A percentile compares a stretch with the other conserved stretches of the same genome.
Conservation (phyloP, 2,888 invertebrate species). For the Anagyrus pseudococci region DNA sequence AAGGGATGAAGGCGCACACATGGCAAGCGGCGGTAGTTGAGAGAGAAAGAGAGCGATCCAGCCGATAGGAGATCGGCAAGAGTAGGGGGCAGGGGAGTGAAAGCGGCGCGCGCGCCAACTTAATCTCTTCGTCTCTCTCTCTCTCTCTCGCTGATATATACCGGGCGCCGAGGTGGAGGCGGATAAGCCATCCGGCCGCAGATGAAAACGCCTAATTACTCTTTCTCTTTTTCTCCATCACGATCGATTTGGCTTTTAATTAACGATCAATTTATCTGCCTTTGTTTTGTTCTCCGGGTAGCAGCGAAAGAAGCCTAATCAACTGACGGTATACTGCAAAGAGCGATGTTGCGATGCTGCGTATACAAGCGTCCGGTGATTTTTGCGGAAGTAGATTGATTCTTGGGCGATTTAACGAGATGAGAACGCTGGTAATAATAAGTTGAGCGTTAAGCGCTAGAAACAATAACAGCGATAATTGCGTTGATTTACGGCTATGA, state of each 20-base stretch:
- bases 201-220: constrained; percentile 17
- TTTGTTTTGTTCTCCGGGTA: too few species aligned
- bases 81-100: not conserved
- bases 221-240: constrained; percentile 7
- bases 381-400: too few species aligned
- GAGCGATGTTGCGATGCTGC: too few species aligned
- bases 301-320: too few species aligned
- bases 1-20: not conserved
- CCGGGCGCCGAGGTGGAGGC: not conserved
- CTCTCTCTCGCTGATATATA: not conserved
- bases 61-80: not conserved
- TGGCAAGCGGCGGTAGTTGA: not conserved
- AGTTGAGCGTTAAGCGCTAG: too few species aligned
- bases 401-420: too few species aligned
- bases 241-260: constrained; percentile 10
- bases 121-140: not conserved
- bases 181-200: constrained; percentile 24
- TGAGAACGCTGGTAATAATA: too few species aligned
- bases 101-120: not conserved
- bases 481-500: too few species aligned
- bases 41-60: not conserved
- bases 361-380: too few species aligned
- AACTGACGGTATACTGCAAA: too few species aligned
- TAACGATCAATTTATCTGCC: constrained; percentile 24
- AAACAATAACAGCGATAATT: too few species aligned